Percentiles rank a stretch among this genome's conserved stretches.
These are phyloP conservation scores for Hemichromis elongatus DNA, from an alignment of 2,113 vertebrate species.

Conservation along the genomic window DNA sequence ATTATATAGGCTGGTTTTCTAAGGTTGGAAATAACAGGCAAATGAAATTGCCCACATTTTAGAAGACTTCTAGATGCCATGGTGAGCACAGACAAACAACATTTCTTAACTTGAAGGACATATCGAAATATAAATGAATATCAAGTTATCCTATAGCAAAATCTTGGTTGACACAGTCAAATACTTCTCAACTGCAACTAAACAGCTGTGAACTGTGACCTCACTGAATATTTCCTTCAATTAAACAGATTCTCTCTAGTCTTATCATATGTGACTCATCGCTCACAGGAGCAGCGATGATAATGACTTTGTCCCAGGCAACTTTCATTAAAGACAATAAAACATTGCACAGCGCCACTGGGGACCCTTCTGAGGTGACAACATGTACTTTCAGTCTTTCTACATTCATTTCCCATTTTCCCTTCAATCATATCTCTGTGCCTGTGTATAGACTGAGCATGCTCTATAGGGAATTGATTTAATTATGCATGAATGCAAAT, in stretches of 20 bases:
- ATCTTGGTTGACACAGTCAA: neutral
- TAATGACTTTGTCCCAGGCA: neutral
- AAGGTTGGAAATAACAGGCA: neutral
- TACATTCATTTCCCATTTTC: constrained; percentile 41
- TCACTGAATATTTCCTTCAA: neutral
- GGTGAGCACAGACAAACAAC: neutral
- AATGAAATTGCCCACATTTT: neutral
- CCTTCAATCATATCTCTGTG: constrained; percentile 9
- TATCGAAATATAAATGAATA: neutral
- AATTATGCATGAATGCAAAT: constrained; percentile 67
- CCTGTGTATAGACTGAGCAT: constrained; percentile 18
- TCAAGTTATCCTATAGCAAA: neutral
- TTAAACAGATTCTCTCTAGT: neutral
- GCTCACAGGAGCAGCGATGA: neutral
- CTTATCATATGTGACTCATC: neutral
- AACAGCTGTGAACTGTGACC: neutral
- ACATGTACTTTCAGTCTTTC: constrained; percentile 17
- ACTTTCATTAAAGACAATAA: neutral
- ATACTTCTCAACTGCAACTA: neutral
- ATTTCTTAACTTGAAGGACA: neutral
- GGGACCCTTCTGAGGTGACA: neutral
- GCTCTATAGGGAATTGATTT: constrained; percentile 43
- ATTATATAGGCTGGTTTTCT: neutral
- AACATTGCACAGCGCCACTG: neutral
- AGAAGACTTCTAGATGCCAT: neutral